A percentile compares a stretch with the other conserved stretches of the same genome.
Evolutionary conservation across 2,113 vertebrate species (phyloP).

Genomic region (Indicator indicator): DNA sequence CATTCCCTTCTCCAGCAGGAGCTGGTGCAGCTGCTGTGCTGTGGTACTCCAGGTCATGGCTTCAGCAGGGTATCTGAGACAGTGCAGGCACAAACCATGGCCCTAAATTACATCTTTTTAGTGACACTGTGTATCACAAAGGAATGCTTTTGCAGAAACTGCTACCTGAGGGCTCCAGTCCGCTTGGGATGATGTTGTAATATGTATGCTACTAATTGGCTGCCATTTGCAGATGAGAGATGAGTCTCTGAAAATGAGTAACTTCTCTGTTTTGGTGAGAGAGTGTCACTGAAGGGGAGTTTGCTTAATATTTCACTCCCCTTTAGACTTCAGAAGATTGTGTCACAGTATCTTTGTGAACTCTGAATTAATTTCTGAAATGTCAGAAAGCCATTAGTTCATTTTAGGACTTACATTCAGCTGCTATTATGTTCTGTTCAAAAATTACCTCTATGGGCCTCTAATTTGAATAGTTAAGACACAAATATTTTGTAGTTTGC

Average conservation of each 20-base stretch:
- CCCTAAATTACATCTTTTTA: background rate
- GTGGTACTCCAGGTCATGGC: rapidly evolving
- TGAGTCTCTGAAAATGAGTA: background rate
- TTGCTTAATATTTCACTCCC: background rate
- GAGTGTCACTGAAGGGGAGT: background rate
- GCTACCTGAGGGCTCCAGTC: background rate
- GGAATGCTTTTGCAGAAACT: background rate
- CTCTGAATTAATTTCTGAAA: background rate
- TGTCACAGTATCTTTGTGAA: background rate
- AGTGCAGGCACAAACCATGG: background rate
- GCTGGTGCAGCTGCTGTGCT: background rate
- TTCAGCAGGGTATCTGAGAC: rapidly evolving
- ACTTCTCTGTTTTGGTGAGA: background rate
- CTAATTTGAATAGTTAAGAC: background rate
- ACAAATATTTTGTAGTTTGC: background rate
- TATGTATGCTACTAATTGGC: background rate
- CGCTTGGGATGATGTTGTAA: background rate
- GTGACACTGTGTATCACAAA: rapidly evolving
- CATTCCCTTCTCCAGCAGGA: background rate
- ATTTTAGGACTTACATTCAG: background rate
- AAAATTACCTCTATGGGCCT: background rate
- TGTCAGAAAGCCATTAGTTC: constrained; percentile 1
- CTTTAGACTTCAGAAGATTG: background rate
- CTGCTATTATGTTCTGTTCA: background rate
- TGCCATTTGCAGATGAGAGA: background rate